Evolutionary conservation across 35 echinoderm and acorn worm genomes (phyloP).

Genomic region (Anneissia japonica): DNA sequence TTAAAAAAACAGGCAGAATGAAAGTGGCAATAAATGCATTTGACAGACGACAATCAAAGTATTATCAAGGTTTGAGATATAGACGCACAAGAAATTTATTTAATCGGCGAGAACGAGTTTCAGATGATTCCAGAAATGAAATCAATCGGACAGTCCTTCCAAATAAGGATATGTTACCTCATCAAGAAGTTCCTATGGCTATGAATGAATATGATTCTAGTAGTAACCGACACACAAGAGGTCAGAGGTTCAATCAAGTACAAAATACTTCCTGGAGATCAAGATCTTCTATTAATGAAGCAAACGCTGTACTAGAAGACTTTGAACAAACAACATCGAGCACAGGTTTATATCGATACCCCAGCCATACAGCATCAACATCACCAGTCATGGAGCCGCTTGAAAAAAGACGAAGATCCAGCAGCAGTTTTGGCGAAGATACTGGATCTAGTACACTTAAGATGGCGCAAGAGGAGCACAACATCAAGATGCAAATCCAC

Average conservation of each 20-base stretch:
- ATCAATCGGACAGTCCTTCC: no score
- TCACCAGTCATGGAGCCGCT: background rate
- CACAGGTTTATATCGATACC: background rate
- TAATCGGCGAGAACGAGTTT: background rate
- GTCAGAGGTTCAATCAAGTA: no score
- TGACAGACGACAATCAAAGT: background rate
- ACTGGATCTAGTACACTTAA: background rate
- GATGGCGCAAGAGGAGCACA: background rate
- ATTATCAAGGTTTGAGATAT: background rate
- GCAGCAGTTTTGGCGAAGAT: background rate
- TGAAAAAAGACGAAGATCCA: background rate
- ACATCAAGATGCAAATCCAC: background rate
- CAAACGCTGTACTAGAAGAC: no score
- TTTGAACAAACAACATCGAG: background rate
- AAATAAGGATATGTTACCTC: no score
- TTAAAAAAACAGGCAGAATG: background rate
- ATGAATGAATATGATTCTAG: no score
- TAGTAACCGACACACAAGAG: no score
- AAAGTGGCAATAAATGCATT: background rate
- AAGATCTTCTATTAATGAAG: background rate
- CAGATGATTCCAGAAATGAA: background rate
- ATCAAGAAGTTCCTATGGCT: no score
- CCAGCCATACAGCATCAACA: background rate
- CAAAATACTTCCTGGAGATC: background rate
- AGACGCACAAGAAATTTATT: background rate